A percentile compares a stretch with the other conserved stretches of the same genome.
phyloP scores from a whole-genome alignment of 64 coral and sea anemone species.

The Actinia equina region DNA sequence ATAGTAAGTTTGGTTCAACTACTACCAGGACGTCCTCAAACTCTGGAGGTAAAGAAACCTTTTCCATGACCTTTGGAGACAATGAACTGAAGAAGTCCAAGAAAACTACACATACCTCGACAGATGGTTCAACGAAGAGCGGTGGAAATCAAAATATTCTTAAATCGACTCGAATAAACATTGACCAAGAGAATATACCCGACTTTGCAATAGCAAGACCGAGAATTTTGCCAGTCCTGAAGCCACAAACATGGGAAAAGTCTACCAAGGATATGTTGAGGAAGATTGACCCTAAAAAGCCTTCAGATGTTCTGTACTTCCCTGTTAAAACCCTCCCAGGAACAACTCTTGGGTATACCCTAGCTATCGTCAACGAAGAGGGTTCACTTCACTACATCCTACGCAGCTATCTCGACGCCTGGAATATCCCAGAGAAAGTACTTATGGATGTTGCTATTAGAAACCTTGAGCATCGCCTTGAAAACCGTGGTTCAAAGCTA shows the following conservation, averaged over 20 bases:
- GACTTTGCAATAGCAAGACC: constrained; percentile 62
- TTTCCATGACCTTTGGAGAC: background rate
- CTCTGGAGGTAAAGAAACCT: background rate
- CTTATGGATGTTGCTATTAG: constrained; percentile 58
- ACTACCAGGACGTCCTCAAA: background rate
- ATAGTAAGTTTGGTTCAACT: background rate
- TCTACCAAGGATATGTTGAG: constrained; percentile 60
- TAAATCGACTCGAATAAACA: constrained; percentile 64
- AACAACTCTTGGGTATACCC: constrained; percentile 57
- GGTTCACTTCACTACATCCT: constrained; percentile 62
- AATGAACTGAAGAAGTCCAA: constrained; percentile 9
- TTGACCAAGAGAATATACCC: constrained; percentile 57
- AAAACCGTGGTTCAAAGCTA: constrained; percentile 26
- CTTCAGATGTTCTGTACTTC: constrained; percentile 59
- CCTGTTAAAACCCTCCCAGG: constrained; percentile 57
- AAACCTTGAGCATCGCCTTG: constrained; percentile 64
- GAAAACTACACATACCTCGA: background rate
- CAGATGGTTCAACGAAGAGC: background rate
- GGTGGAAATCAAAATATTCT: background rate
- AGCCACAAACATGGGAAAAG: constrained; percentile 65
- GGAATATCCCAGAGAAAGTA: constrained; percentile 60
- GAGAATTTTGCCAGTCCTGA: constrained; percentile 69
- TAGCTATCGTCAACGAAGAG: constrained; percentile 54
- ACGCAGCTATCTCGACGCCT: constrained; percentile 66
- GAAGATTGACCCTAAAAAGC: constrained; percentile 48